Evolutionary conservation across 2,113 vertebrate genomes (phyloP).

Genomic region (Nerophis lumbriciformis): DNA sequence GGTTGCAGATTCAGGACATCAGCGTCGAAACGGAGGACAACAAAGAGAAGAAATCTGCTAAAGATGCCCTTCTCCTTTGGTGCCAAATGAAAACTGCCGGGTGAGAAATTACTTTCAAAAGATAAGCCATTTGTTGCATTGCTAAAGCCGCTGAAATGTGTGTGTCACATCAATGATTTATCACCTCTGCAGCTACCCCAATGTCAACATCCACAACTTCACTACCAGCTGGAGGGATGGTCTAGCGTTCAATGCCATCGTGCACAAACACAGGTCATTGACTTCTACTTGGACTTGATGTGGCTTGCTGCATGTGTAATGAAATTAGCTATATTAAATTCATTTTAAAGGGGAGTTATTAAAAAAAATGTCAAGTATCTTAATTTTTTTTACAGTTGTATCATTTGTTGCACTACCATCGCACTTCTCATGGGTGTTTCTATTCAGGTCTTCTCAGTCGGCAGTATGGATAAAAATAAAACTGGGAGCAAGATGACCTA

Average conservation of each 20-base stretch:
- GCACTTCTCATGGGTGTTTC: conserved; percentile 23
- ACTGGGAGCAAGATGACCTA: conserved; percentile 60
- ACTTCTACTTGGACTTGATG: conserved; percentile 25
- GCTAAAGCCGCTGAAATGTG: not conserved
- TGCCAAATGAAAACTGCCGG: conserved; percentile 97
- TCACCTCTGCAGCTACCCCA: conserved; percentile 78
- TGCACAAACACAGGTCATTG: conserved; percentile 92
- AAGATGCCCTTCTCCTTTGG: conserved; percentile 90
- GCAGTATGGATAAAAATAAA: conserved; percentile 43
- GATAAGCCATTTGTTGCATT: not conserved
- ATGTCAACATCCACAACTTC: conserved; percentile 93
- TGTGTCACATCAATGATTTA: conserved; percentile 47
- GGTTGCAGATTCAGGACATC: conserved; percentile 87
- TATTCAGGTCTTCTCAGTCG: conserved; percentile 39
- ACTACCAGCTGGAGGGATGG: conserved; percentile 94
- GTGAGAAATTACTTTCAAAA: conserved; percentile 58
- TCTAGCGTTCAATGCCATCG: conserved; percentile 89
- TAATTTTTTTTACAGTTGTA: not conserved
- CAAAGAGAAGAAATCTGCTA: conserved; percentile 91
- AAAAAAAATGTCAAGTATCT: conserved; percentile 8
- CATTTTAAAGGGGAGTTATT: conserved; percentile 7
- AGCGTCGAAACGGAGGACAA: conserved; percentile 92
- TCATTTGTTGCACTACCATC: conserved; percentile 13
- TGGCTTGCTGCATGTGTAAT: conserved; percentile 2
- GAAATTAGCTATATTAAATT: not conserved